A percentile compares a stretch with the other conserved stretches of the same genome.
phyloP scores from a whole-genome alignment of 92 coral and sea anemone species.

The Pocillopora meandrina region DNA sequence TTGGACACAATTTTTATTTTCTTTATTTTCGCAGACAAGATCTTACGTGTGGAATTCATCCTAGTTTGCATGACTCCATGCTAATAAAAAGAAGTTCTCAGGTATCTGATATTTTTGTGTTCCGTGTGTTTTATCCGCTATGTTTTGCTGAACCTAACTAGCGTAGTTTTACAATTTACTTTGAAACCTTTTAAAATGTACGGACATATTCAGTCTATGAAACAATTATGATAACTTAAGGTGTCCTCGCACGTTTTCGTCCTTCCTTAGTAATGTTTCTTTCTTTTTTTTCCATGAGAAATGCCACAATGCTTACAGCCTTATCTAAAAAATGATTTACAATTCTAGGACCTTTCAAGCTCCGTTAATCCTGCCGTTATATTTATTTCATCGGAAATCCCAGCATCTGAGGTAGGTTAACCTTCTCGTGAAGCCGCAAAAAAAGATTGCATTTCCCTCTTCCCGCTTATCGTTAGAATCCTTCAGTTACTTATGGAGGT shows the following conservation, averaged over 20 bases:
- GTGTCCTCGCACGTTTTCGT: no score
- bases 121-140: not conserved
- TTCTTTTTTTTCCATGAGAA: not conserved
- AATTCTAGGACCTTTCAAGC: slow-evolving; percentile 35
- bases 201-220: no score
- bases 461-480: no score
- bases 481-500: no score
- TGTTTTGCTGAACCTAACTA: not conserved
- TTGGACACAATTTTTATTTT: no score
- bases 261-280: no score
- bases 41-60: slow-evolving; percentile 76
- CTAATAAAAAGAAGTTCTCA: slow-evolving; percentile 5
- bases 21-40: slow-evolving; percentile 57
- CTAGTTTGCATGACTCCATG: slow-evolving; percentile 69
- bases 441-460: no score
- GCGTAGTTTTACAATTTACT: no score
- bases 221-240: no score
- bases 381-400: slow-evolving; percentile 86
- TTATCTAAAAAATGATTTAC: no score
- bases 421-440: not conserved
- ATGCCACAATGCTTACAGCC: no score
- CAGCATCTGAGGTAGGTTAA: slow-evolving; percentile 83
- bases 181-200: no score
- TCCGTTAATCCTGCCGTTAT: slow-evolving; percentile 67
- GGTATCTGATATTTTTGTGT: not conserved